A percentile compares a stretch with the other conserved stretches of the same genome.
phyloP scores from a whole-genome alignment of 2,888 invertebrate genomes.

The Halocaridina rubra region DNA sequence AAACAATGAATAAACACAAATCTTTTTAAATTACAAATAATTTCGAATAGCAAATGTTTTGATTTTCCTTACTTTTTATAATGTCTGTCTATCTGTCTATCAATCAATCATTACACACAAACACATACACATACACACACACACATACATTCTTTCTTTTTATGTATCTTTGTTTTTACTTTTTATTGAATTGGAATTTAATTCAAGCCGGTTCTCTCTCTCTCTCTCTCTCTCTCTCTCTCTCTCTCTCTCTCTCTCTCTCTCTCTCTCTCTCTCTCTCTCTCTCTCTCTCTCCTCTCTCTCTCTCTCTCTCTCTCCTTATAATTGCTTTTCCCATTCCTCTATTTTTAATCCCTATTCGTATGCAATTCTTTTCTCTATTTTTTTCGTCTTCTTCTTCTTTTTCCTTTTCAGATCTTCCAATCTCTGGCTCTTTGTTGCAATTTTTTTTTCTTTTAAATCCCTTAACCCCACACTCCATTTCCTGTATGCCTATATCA shows the following conservation, averaged over 20 bases:
- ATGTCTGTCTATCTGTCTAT: slow-evolving; percentile 10
- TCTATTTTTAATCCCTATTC: too few species aligned
- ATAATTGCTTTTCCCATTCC: too few species aligned
- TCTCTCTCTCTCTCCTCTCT: background rate
- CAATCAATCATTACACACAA: too few species aligned
- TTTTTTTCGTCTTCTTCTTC: background rate
- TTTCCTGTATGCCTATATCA: background rate
- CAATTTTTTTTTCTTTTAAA: too few species aligned
- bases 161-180: background rate
- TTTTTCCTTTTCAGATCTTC: background rate
- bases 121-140: too few species aligned
- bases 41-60: too few species aligned
- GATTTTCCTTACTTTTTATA: slow-evolving; percentile 30
- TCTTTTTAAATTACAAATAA: too few species aligned
- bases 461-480: background rate
- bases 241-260: slow-evolving; percentile 6
- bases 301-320: background rate
- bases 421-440: too few species aligned
- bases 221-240: background rate
- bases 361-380: too few species aligned
- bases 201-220: background rate
- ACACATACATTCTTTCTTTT: too few species aligned
- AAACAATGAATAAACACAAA: too few species aligned
- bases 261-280: background rate
- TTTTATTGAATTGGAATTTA: background rate